These are phyloP conservation scores for Thinocorus orbignyianus DNA, from an alignment of 2,113 vertebrate genomes.

Conservation along the genomic window DNA sequence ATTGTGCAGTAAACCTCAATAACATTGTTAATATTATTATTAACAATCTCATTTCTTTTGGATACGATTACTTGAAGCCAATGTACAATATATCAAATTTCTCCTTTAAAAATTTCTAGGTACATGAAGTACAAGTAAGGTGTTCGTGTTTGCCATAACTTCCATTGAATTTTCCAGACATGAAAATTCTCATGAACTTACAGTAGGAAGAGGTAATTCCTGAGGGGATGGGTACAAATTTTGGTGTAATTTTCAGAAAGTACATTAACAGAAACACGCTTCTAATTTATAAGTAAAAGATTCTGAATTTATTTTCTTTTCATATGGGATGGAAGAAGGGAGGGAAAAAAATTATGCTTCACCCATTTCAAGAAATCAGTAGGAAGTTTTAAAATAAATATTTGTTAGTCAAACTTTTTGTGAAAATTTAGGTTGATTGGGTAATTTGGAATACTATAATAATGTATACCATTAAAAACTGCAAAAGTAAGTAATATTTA, in stretches of 20 bases:
- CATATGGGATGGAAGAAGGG: neutral
- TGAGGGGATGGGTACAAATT: neutral
- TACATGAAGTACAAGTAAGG: neutral
- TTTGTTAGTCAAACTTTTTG: neutral
- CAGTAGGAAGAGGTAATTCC: no score
- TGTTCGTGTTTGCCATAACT: neutral
- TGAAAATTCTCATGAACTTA: neutral
- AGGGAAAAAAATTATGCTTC: neutral
- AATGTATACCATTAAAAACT: neutral
- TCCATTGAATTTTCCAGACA: neutral
- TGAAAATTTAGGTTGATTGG: neutral
- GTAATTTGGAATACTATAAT: neutral
- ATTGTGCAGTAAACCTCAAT: neutral
- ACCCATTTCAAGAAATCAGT: neutral
- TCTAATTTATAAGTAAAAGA: neutral
- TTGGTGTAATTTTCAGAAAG: neutral
- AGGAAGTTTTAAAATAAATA: neutral
- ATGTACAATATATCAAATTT: neutral
- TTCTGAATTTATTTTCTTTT: neutral
- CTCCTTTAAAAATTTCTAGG: neutral
- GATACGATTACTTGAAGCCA: neutral
- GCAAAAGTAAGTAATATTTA: neutral
- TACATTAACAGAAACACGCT: neutral
- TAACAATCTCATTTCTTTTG: neutral
- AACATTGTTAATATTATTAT: neutral